phyloP scores from a whole-genome alignment of 1,140 invertebrate species.

The Diuraphis noxia region DNA sequence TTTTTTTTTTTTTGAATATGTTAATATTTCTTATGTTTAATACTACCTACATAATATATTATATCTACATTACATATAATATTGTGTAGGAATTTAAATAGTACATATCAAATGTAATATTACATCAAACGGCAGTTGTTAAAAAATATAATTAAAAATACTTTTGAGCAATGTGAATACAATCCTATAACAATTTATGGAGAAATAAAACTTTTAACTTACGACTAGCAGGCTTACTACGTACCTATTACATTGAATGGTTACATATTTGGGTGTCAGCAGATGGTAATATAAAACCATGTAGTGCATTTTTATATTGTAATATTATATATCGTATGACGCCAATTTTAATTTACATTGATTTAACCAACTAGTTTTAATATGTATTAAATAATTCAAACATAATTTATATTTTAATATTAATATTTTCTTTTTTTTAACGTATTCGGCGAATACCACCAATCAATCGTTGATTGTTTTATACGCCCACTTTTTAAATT shows the following conservation, averaged over 20 bases:
- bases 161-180: neutral
- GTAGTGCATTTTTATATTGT: neutral
- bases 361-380: neutral
- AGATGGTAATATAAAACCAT: neutral
- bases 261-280: neutral
- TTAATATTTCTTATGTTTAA: neutral
- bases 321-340: neutral
- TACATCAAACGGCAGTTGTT: neutral
- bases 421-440: neutral
- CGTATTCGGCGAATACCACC: neutral
- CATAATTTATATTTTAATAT: neutral
- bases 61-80: neutral
- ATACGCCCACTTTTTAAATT: neutral
- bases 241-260: neutral
- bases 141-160: neutral
- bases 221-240: neutral
- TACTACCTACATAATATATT: neutral
- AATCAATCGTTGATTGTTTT: neutral
- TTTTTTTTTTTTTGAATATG: neutral
- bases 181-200: neutral
- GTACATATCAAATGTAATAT: neutral
- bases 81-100: neutral
- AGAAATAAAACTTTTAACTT: neutral
- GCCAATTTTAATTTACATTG: neutral
- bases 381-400: neutral